Percentiles rank a stretch among this genome's conserved stretches.
phyloP scores from a whole-genome alignment of 2,888 invertebrate genomes.

The Dynastes tityus region DNA sequence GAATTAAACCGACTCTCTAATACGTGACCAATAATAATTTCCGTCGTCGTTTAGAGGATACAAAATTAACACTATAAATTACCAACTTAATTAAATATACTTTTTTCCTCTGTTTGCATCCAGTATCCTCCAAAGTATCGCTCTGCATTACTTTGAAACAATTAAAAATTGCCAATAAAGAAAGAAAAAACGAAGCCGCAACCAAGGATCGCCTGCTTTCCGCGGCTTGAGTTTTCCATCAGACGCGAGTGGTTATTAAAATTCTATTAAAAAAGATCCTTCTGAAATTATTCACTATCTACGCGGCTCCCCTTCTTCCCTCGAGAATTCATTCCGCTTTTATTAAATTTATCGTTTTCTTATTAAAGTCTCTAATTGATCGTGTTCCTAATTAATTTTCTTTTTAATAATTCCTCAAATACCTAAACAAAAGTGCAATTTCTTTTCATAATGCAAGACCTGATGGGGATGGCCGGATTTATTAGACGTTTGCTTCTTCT shows the following conservation, averaged over 20 bases:
- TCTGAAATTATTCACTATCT: constrained; percentile 38
- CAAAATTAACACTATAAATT: constrained; percentile 40
- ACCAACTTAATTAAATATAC: constrained; percentile 24
- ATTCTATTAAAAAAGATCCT: constrained; percentile 39
- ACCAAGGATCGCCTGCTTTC: constrained; percentile 21
- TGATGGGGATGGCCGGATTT: background rate
- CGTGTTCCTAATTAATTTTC: constrained; percentile 53
- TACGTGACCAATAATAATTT: constrained; percentile 17
- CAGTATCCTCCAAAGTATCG: constrained; percentile 12
- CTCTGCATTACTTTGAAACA: constrained; percentile 20
- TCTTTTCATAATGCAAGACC: constrained; percentile 11
- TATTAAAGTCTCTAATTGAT: constrained; percentile 51
- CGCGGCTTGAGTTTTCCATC: constrained; percentile 38
- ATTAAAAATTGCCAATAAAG: constrained; percentile 30
- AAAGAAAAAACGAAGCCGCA: constrained; percentile 27
- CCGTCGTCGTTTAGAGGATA: background rate
- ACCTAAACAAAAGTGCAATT: constrained; percentile 35
- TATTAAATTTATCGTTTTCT: constrained; percentile 41
- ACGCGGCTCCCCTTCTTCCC: constrained; percentile 15
- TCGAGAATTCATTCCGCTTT: constrained; percentile 24
- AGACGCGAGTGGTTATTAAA: constrained; percentile 39
- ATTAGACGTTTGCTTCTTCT: background rate
- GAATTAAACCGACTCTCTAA: background rate
- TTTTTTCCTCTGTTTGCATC: background rate
- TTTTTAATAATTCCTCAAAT: constrained; percentile 45